Evolutionary conservation across 2,113 vertebrate genomes (phyloP).

Genomic region (Charadrius vociferus): DNA sequence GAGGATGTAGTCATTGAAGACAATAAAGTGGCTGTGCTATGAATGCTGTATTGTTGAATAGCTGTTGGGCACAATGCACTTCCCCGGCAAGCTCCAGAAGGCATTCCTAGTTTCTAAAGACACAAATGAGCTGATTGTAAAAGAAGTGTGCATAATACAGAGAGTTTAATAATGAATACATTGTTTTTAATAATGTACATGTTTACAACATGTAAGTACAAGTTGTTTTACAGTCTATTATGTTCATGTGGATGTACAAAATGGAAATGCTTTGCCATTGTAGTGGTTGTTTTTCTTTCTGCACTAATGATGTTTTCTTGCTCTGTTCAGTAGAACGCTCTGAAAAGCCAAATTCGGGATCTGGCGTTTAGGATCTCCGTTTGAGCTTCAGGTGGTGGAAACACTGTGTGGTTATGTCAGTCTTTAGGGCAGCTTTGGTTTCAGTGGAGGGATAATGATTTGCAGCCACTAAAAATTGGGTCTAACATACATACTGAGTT

Average conservation of each 20-base stretch:
- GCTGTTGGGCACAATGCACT: slow-evolving; percentile 20
- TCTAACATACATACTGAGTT: neutral
- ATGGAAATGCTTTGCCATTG: slow-evolving; percentile 57
- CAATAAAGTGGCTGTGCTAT: neutral
- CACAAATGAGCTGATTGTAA: slow-evolving; percentile 1
- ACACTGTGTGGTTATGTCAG: neutral
- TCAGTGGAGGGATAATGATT: neutral
- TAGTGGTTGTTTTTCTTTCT: slow-evolving; percentile 32
- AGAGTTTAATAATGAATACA: slow-evolving; percentile 19
- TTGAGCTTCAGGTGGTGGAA: neutral
- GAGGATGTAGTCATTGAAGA: neutral
- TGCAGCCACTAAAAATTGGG: neutral
- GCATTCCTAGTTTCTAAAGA: neutral
- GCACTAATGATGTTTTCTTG: neutral
- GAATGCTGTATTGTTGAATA: slow-evolving; percentile 45
- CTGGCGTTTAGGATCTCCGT: neutral
- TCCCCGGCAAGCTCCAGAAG: neutral
- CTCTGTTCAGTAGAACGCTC: neutral
- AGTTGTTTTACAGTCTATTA: slow-evolving; percentile 49
- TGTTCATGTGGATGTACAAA: slow-evolving; percentile 49
- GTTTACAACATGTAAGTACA: slow-evolving; percentile 43
- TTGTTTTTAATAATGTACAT: slow-evolving; percentile 16
- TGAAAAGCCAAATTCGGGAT: neutral
- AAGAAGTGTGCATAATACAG: slow-evolving; percentile 13
- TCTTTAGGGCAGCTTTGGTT: neutral